phyloP scores from a whole-genome alignment of 2,113 vertebrate species.

The Datnioides undecimradiatus region DNA sequence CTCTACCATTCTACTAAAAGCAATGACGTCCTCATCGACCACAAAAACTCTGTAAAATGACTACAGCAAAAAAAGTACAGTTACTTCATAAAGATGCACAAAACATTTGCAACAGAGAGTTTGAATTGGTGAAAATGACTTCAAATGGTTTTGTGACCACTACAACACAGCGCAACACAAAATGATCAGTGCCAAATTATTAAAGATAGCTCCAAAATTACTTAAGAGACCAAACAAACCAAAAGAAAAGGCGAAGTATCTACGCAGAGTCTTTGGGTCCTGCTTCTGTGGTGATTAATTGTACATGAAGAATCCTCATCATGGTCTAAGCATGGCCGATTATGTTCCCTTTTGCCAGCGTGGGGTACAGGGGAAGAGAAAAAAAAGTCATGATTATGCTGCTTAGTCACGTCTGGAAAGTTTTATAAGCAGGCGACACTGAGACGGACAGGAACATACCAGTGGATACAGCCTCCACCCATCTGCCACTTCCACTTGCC shows the following conservation, averaged over 20 bases:
- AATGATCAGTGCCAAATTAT: no score
- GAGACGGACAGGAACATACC: not conserved
- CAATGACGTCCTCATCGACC: not conserved
- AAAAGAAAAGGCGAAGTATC: not conserved
- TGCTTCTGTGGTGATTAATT: not conserved
- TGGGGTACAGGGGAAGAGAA: not conserved
- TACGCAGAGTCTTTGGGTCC: no score
- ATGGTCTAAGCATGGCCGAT: not conserved
- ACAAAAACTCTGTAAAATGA: not conserved
- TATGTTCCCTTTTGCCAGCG: not conserved
- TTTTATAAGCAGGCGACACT: constrained; percentile 11
- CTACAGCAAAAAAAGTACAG: not conserved
- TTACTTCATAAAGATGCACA: no score
- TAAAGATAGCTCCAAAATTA: not conserved
- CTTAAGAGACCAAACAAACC: not conserved
- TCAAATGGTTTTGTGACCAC: no score
- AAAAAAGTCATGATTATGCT: not conserved
- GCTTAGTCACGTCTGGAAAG: constrained; percentile 25
- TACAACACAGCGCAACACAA: no score
- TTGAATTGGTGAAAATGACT: no score
- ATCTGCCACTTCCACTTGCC: not conserved
- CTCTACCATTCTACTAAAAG: no score
- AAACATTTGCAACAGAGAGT: no score
- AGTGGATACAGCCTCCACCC: not conserved
- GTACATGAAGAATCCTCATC: not conserved